Evolutionary conservation across 64 coral and sea anemone species (phyloP).

Genomic region (Stichodactyla mertensii): DNA sequence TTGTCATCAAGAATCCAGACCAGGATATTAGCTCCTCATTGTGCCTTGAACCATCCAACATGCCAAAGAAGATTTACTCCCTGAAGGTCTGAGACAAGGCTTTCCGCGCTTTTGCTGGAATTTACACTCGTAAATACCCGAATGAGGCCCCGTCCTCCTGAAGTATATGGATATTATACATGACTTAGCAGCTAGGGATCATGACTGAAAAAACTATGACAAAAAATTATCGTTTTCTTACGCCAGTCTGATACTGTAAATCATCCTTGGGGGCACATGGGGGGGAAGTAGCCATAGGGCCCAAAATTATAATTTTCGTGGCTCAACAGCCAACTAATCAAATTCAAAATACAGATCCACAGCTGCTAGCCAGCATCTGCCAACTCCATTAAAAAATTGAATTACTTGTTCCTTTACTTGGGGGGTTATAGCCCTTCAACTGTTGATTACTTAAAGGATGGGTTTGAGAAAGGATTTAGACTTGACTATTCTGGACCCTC

Average conservation of each 20-base stretch:
- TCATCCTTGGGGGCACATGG: background rate
- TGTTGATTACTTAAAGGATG: no score
- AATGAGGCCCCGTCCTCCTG: slow-evolving; percentile 38
- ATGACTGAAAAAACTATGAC: slow-evolving; percentile 37
- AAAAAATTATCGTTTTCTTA: slow-evolving; percentile 26
- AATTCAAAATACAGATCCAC: no score
- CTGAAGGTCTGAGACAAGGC: slow-evolving; percentile 22
- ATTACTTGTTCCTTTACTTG: no score
- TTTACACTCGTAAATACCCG: slow-evolving; percentile 47
- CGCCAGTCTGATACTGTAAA: background rate
- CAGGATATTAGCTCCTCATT: slow-evolving; percentile 5
- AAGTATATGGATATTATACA: slow-evolving; percentile 40
- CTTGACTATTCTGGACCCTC: no score
- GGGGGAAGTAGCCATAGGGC: background rate
- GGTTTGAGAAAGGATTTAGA: no score
- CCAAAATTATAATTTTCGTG: no score
- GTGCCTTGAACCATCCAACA: slow-evolving; percentile 1
- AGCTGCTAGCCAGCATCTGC: no score
- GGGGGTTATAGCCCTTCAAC: no score
- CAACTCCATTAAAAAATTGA: no score
- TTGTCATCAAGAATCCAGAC: background rate
- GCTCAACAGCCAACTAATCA: no score
- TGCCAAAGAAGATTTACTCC: slow-evolving; percentile 14
- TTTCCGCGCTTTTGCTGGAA: slow-evolving; percentile 46
- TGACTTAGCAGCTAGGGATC: slow-evolving; percentile 39